Evolutionary conservation across 2,888 invertebrate species (phyloP), one percentile per base, ranked within the genome.

Genomic region (Tinea semifulvella): DNA sequence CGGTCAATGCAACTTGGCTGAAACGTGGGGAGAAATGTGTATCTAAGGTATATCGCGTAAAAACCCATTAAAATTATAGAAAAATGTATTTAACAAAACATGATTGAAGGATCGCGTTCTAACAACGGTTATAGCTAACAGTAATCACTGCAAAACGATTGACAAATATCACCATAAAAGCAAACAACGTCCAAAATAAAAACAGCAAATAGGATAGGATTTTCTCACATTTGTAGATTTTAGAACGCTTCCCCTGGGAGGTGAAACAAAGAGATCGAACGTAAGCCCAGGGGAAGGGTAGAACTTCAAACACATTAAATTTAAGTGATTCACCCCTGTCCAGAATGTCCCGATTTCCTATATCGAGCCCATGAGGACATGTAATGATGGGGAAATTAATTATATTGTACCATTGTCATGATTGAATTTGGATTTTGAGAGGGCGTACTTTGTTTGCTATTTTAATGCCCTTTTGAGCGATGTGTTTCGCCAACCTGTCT

Each of bases 271-370:
- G 70, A 68, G 66, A 36, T 62, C 54, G 46, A 50, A 48, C 16
- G 39, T 25, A 46, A 49, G 63, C 67, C 67, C 54, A 5, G 48
- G 62, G 61, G 58, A 53, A 49, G 46, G 46, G 47, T 64, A 62
- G 68, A 69, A 73, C n/a, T 65, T 74, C 72, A 67, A 65, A 58
- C 58, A 65, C 68, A 73, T 75, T 76, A 69, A 68, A 69, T 70
- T 73, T 71, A 76, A 77, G 76, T 77, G 77, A 72, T 75, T 68
- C 63, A 36, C 36, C 36, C 36, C 36, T 14, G 16, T n/a, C 13
- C 11, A 6, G 10, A 13, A 14, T 10, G 2, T 4, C 11, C 31
- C 31, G 31, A 31, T 31, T 31, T 31, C 7, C 31, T 14, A 11
- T n/a, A 13, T 31, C 14, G 2, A 31, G 13, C 13, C 13, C 13